Base-by-base conservation (phyloP, 2,797 vertebrate species). In the Triplophysa yarkandensis region DNA sequence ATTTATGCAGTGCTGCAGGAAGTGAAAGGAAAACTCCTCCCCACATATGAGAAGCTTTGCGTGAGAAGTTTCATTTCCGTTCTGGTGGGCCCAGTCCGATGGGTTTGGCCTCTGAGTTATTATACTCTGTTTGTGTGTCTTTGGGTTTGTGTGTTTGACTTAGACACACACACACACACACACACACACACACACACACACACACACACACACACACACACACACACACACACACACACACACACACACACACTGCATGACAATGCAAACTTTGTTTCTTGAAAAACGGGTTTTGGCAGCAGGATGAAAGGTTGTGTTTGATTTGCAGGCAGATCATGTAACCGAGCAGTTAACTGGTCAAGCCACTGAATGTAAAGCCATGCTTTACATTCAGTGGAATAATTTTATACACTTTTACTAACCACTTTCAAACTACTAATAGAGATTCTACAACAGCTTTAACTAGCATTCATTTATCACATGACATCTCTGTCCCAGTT, bases 61-160 rank as follows among this genome's bases (percentile, higher is more conserved):
- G 61, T 81, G 77, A 83, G 70, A 81, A 79, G 1, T 1, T 30
- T 8, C 1, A 3, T 32, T 74, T 74, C 36, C 10, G 16, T 8
- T 2, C 2, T 14, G 11, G 8, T 64, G 70, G 28, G 36, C 58
- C 6, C 0, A 13, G 4, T 19, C n/a, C 17, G 1, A 19, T 46
- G 44, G 44, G 44, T 44, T 44, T 44, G 41, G 41, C 43, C 1
- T 43, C 43, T 2, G 43, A n/a, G 13, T n/a, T 14, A 16, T 21
- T 48, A 19, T 14, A 50, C 21, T 23, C 10, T 9, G 17, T 19
- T 4, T 50, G 48, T 6, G 5, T 25, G 50, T 25, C 13, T 50
- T n/a, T 62, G 23, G 19, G 61, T 63, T 13, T 64, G 61, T 64
- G 28, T 64, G 61, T 64, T 16, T 64, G 61, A 39, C 3, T 10